phyloP scores from a whole-genome alignment of 2,797 vertebrate species.

The Cichlasoma orientale region DNA sequence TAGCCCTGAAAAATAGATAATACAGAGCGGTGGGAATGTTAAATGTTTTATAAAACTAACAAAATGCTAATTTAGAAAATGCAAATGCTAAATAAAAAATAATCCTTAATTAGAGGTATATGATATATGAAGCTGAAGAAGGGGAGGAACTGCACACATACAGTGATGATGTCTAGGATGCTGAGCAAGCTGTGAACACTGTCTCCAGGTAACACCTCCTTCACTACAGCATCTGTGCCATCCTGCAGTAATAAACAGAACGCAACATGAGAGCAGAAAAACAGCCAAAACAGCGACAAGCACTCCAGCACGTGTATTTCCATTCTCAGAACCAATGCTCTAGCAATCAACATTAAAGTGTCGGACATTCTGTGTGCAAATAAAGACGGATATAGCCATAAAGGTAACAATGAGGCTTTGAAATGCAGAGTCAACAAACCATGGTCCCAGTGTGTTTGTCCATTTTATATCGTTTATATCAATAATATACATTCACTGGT shows the following conservation, averaged over 20 bases:
- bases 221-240: constrained; percentile 89
- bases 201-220: constrained; percentile 92
- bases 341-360: no score
- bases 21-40: background rate
- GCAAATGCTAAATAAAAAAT: background rate
- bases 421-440: no score
- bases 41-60: background rate
- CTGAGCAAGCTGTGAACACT: constrained; percentile 96
- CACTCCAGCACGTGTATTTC: no score
- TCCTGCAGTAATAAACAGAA: constrained; percentile 78
- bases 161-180: constrained; percentile 93
- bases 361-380: no score
- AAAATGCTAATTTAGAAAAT: background rate
- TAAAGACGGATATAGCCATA: no score
- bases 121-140: background rate
- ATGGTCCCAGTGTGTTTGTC: no score
- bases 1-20: constrained; percentile 80
- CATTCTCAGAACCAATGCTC: no score
- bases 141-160: constrained; percentile 68
- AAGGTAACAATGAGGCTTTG: no score
- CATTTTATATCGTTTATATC: no score
- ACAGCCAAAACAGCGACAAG: background rate
- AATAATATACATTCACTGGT: no score
- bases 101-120: background rate
- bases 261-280: background rate